A percentile compares a stretch with the other conserved stretches of the same genome.
Evolutionary conservation across 2,113 vertebrate genomes (phyloP).

Genomic region (Nesoenas mayeri): DNA sequence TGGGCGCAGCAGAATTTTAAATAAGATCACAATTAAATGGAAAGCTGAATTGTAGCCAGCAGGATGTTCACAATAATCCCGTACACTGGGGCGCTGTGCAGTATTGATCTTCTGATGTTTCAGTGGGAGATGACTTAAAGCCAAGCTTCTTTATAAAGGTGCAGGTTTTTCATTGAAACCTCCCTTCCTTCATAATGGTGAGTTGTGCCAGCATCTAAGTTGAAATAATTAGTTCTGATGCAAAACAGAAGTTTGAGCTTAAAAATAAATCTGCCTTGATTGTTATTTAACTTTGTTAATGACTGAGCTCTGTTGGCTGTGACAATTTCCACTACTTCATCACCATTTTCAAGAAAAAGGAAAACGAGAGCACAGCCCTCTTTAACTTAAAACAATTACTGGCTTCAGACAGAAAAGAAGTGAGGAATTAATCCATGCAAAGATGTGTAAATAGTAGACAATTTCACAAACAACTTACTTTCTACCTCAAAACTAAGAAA

Average conservation of each 20-base stretch:
- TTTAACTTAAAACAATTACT: constrained; percentile 10
- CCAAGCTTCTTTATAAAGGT: constrained; percentile 22
- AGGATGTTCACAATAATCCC: constrained; percentile 55
- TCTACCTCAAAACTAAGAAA: constrained; percentile 26
- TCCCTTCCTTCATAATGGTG: neutral
- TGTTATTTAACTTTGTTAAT: constrained; percentile 26
- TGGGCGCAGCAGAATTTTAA: constrained; percentile 69
- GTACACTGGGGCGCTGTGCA: neutral
- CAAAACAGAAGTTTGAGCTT: neutral
- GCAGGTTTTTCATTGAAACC: neutral
- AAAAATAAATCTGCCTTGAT: neutral
- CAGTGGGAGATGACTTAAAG: constrained; percentile 18
- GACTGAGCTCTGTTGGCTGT: neutral
- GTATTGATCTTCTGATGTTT: constrained; percentile 53
- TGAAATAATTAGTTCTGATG: constrained; percentile 30
- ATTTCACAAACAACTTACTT: constrained; percentile 30
- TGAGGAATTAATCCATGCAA: constrained; percentile 45
- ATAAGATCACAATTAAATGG: constrained; percentile 66
- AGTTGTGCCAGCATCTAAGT: neutral
- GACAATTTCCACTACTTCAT: neutral
- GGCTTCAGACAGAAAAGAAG: neutral
- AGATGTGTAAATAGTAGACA: neutral
- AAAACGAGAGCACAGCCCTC: neutral
- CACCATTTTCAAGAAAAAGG: neutral
- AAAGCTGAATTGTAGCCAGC: constrained; percentile 64